Evolutionary conservation across 2,888 invertebrate genomes (phyloP).

Genomic region (Xanthostigma xanthostigma): DNA sequence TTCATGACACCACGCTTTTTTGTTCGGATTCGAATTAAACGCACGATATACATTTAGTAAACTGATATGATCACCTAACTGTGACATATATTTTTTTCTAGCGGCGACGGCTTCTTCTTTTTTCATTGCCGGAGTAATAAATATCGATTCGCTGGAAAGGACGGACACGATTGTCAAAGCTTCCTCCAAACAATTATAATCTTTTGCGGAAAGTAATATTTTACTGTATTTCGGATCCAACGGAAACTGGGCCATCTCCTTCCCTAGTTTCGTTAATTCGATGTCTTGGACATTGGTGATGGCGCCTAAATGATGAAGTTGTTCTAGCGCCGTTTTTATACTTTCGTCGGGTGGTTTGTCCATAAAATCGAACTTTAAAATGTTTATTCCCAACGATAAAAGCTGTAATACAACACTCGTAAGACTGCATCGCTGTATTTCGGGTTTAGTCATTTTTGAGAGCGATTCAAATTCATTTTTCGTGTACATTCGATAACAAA

Average conservation of each 20-base stretch:
- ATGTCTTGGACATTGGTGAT: slow-evolving; percentile 41
- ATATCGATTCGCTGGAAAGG: slow-evolving; percentile 77
- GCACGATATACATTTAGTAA: slow-evolving; percentile 76
- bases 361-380: slow-evolving; percentile 75
- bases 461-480: slow-evolving; percentile 58
- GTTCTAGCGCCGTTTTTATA: slow-evolving; percentile 44
- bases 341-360: slow-evolving; percentile 70
- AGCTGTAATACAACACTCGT: slow-evolving; percentile 63
- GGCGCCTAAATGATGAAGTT: slow-evolving; percentile 54
- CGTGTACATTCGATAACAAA: slow-evolving; percentile 79
- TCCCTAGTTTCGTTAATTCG: slow-evolving; percentile 62
- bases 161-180: slow-evolving; percentile 74
- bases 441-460: slow-evolving; percentile 61
- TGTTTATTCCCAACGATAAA: slow-evolving; percentile 69
- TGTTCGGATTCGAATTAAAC: slow-evolving; percentile 50
- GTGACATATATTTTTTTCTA: slow-evolving; percentile 64
- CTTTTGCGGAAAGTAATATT: slow-evolving; percentile 60
- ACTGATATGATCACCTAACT: slow-evolving; percentile 84
- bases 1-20: slow-evolving; percentile 77
- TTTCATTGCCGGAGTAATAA: slow-evolving; percentile 57
- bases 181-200: slow-evolving; percentile 65
- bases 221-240: slow-evolving; percentile 81
- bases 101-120: slow-evolving; percentile 60
- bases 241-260: slow-evolving; percentile 80
- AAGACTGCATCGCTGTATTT: slow-evolving; percentile 62